Evolutionary conservation across 2,797 vertebrate species (phyloP).

Genomic region (Liparis tanakae): DNA sequence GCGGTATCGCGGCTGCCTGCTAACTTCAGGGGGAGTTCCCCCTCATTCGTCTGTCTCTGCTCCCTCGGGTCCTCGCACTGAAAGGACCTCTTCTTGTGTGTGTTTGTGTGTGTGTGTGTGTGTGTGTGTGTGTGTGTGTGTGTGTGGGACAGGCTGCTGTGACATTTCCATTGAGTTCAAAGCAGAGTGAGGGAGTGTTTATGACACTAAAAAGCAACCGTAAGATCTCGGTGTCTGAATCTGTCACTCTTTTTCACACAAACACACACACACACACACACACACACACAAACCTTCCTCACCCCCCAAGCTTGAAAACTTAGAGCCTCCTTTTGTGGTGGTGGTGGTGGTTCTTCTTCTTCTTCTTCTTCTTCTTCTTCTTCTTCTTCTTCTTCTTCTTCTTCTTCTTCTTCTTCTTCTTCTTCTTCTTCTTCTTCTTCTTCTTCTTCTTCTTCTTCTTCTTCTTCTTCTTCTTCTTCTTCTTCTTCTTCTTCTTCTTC

Average conservation of each 20-base stretch:
- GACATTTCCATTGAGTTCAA: conserved; percentile 67
- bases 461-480: conserved; percentile 8
- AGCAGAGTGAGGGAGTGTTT: conserved; percentile 56
- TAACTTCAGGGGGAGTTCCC: conserved; percentile 59
- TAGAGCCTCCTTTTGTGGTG: conserved; percentile 69
- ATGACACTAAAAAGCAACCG: conserved; percentile 59
- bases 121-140: conserved; percentile 24
- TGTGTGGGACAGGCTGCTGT: conserved; percentile 43
- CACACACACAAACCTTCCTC: conserved; percentile 38
- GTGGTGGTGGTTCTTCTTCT: conserved; percentile 34
- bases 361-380: conserved; percentile 1
- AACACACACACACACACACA: conserved; percentile 23
- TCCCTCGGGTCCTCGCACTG: conserved; percentile 72
- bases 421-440: too few species aligned
- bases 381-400: background rate
- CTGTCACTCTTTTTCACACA: conserved; percentile 28
- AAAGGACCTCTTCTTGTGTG: conserved; percentile 55
- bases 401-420: too few species aligned
- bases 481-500: too few species aligned
- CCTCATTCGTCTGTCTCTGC: conserved; percentile 50
- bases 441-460: background rate
- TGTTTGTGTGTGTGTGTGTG: conserved; percentile 13
- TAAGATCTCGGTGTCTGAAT: conserved; percentile 59
- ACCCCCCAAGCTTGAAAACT: conserved; percentile 71
- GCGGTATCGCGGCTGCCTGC: conserved; percentile 50